phyloP scores from a whole-genome alignment of 2,113 vertebrate genomes.

The Oreochromis spilurus region DNA sequence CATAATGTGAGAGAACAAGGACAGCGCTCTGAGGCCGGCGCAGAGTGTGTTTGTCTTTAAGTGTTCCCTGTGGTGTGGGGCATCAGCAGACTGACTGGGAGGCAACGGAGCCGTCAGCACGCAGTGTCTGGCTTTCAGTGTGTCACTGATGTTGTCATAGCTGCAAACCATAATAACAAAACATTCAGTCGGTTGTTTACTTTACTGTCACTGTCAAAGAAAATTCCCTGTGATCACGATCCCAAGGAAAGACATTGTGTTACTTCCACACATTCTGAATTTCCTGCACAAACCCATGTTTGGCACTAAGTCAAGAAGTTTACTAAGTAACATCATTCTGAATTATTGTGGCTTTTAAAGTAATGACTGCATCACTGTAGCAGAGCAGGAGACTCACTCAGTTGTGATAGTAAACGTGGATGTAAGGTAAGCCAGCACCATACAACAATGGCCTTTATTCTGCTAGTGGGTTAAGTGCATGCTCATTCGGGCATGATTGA shows the following conservation, averaged over 20 bases:
- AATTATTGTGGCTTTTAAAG: conserved; percentile 36
- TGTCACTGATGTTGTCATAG: neutral
- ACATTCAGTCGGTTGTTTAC: neutral
- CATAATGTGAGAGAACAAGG: conserved; percentile 17
- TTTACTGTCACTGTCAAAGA: neutral
- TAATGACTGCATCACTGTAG: neutral
- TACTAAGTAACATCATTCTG: neutral
- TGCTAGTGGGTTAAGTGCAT: neutral
- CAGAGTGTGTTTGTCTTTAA: neutral
- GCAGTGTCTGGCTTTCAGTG: conserved; percentile 21
- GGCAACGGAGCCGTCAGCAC: neutral
- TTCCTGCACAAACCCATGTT: neutral
- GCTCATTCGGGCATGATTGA: conserved; percentile 13
- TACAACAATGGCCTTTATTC: neutral
- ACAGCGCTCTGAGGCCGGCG: neutral
- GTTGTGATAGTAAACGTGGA: conserved; percentile 21
- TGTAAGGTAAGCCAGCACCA: neutral
- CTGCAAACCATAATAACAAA: neutral
- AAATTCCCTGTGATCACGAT: neutral
- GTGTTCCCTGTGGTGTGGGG: neutral
- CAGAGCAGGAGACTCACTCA: neutral
- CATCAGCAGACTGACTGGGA: conserved; percentile 18
- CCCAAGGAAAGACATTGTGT: neutral
- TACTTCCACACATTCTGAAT: neutral
- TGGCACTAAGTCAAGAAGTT: neutral